A percentile compares a stretch with the other conserved stretches of the same genome.
Evolutionary conservation across 2,888 invertebrate species (phyloP).

Genomic region (Ochlodes sylvanus): DNA sequence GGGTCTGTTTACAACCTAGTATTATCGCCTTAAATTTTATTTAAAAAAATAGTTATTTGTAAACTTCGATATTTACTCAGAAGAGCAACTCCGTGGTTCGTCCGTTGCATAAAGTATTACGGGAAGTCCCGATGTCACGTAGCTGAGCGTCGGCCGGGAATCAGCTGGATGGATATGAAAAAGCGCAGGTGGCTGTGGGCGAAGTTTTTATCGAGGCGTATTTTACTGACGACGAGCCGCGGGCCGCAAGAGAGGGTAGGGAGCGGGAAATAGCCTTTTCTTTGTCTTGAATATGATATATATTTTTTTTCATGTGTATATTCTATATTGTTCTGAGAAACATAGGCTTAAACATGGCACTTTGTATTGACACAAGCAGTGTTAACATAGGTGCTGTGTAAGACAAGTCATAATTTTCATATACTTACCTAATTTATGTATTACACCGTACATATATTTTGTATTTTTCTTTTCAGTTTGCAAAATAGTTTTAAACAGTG

Average conservation of each 20-base stretch:
- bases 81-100: background rate
- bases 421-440: no score
- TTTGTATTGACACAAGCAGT: no score
- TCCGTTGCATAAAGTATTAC: background rate
- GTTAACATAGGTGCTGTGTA: no score
- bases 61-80: background rate
- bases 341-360: no score
- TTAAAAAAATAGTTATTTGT: background rate
- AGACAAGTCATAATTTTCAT: no score
- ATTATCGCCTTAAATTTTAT: no score
- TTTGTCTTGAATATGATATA: background rate
- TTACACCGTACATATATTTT: no score
- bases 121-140: background rate
- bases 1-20: no score
- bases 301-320: no score
- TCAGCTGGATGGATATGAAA: slow-evolving; percentile 25
- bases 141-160: slow-evolving; percentile 25
- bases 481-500: no score
- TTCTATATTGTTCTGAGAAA: no score
- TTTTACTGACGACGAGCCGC: slow-evolving; percentile 31
- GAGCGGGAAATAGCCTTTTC: background rate
- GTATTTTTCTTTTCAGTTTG: no score
- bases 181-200: slow-evolving; percentile 14
- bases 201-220: slow-evolving; percentile 32
- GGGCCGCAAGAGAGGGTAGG: background rate